phyloP scores from a whole-genome alignment of 2,888 invertebrate species.

The Eupithecia vulgata region DNA sequence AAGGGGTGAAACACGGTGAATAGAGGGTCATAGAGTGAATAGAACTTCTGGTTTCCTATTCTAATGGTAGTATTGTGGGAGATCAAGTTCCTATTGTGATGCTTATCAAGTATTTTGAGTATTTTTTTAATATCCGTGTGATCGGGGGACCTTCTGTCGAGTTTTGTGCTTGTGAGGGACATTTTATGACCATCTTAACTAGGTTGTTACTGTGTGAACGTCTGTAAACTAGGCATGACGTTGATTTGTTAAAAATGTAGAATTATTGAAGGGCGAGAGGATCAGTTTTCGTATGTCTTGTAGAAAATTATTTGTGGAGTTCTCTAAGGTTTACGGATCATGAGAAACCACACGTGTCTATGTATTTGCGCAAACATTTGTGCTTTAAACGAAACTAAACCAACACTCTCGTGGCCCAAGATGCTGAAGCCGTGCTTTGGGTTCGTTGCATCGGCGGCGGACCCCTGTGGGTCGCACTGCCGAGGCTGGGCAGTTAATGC shows the following conservation, averaged over 20 bases:
- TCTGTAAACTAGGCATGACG: background rate
- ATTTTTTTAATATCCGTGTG: constrained; percentile 62
- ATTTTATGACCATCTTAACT: background rate
- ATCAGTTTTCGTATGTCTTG: too few species aligned
- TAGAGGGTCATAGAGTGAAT: constrained; percentile 8
- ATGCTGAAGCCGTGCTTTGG: too few species aligned
- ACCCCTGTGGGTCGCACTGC: too few species aligned
- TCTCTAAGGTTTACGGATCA: background rate
- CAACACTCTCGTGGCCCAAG: too few species aligned
- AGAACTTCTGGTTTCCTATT: constrained; percentile 40
- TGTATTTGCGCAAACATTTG: background rate
- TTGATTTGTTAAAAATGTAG: background rate
- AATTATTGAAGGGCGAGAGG: background rate
- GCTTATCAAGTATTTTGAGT: constrained; percentile 55
- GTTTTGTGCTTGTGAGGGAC: constrained; percentile 7
- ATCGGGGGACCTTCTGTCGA: constrained; percentile 40
- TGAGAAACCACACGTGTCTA: background rate
- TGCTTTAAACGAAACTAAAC: too few species aligned
- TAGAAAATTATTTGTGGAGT: background rate
- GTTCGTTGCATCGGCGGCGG: too few species aligned
- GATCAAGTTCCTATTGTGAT: constrained; percentile 60
- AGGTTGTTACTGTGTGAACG: background rate
- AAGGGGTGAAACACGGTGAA: background rate
- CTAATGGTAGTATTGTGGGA: constrained; percentile 44
- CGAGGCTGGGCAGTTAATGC: too few species aligned